phyloP scores from a whole-genome alignment of 2,113 vertebrate species.

The Mixornis gularis region DNA sequence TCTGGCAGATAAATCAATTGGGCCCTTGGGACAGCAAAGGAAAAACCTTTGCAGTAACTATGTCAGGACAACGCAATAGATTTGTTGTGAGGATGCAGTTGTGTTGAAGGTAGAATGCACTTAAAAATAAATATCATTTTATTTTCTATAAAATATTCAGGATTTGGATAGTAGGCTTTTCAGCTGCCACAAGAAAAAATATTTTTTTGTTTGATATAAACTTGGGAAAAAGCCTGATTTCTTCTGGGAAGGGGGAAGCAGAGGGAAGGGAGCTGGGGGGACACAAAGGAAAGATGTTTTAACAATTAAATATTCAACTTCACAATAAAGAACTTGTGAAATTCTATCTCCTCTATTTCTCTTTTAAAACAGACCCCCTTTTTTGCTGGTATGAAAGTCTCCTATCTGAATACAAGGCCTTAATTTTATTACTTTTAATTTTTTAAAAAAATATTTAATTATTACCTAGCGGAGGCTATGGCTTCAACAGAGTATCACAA shows the following conservation, averaged over 20 bases:
- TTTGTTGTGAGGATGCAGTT: conserved; percentile 78
- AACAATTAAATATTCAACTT: background rate
- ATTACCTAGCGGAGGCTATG: conserved; percentile 47
- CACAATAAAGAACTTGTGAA: background rate
- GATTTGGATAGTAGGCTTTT: conserved; percentile 66
- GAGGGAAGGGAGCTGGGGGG: background rate
- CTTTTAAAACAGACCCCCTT: background rate
- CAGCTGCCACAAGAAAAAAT: conserved; percentile 59
- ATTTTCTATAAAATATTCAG: conserved; percentile 82
- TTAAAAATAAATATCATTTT: conserved; percentile 82
- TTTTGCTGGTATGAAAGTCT: background rate
- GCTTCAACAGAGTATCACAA: conserved; percentile 40
- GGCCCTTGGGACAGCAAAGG: conserved; percentile 80
- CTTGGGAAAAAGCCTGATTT: conserved; percentile 24
- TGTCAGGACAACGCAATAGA: conserved; percentile 79
- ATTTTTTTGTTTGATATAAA: conserved; percentile 57
- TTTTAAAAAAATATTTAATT: conserved; percentile 42
- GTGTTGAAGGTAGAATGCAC: conserved; percentile 73
- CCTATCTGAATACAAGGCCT: background rate
- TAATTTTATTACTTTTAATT: background rate
- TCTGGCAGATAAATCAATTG: conserved; percentile 89
- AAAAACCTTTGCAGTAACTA: conserved; percentile 84
- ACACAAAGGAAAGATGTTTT: background rate
- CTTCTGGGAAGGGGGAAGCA: background rate
- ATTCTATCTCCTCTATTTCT: background rate